phyloP scores from a whole-genome alignment of 2,113 vertebrate species.

The Corythornis vintsioides region DNA sequence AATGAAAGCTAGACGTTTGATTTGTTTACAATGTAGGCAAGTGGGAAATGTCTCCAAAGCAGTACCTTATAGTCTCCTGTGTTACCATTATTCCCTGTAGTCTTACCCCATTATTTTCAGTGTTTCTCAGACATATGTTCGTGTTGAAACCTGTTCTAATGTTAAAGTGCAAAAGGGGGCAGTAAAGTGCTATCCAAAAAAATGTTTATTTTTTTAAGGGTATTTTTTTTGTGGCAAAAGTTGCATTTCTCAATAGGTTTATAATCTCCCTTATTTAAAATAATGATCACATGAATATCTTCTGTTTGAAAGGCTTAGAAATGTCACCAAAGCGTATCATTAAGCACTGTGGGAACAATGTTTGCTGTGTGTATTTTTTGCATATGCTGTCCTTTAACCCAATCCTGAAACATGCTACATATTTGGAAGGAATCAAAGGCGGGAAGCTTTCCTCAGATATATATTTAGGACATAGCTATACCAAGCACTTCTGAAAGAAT shows the following conservation, averaged over 20 bases:
- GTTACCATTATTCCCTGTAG: neutral
- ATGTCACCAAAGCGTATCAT: neutral
- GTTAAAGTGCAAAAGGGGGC: slow-evolving; percentile 82
- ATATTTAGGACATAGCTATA: neutral
- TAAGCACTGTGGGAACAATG: neutral
- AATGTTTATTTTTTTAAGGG: slow-evolving; percentile 16
- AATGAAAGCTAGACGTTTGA: neutral
- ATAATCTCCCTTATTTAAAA: slow-evolving; percentile 7
- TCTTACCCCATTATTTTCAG: neutral
- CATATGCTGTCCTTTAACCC: neutral
- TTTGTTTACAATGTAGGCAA: slow-evolving; percentile 15
- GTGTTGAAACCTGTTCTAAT: slow-evolving; percentile 74
- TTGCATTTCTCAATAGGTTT: slow-evolving; percentile 13
- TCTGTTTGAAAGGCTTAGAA: neutral
- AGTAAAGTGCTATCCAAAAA: slow-evolving; percentile 80
- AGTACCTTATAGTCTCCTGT: neutral
- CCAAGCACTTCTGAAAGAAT: slow-evolving; percentile 25
- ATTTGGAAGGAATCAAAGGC: neutral
- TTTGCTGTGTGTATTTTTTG: slow-evolving; percentile 2
- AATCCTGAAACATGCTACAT: neutral
- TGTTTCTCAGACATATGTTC: slow-evolving; percentile 18
- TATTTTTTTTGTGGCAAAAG: slow-evolving; percentile 29
- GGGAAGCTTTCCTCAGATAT: neutral
- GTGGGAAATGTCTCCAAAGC: slow-evolving; percentile 14
- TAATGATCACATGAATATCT: neutral